Conservation (phyloP, 2,888 invertebrate genomes). For the Blastobasis adustella region DNA sequence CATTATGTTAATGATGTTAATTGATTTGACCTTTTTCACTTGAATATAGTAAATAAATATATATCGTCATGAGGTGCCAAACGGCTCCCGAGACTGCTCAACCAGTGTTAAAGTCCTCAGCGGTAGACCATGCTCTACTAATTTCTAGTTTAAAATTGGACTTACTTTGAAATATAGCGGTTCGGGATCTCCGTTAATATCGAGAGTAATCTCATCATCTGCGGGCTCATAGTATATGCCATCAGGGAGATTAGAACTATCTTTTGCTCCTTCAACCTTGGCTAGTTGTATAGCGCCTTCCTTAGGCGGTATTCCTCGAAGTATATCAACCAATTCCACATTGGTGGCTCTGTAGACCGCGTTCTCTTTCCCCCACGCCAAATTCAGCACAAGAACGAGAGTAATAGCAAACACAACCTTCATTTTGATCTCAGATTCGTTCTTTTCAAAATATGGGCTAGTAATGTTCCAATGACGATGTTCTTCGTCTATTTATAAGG, state of each 20-base stretch:
- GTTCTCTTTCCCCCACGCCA: conserved; percentile 20
- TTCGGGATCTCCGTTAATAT: conserved; percentile 5
- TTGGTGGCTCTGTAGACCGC: conserved; percentile 25
- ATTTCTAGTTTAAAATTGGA: neutral
- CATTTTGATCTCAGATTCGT: conserved; percentile 13
- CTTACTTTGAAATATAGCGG: conserved; percentile 24
- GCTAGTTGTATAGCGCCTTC: conserved; percentile 18
- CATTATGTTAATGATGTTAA: too few relatives aligned
- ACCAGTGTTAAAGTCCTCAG: too few relatives aligned
- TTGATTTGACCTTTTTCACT: too few relatives aligned
- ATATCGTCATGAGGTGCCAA: too few relatives aligned
- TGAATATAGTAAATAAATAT: too few relatives aligned
- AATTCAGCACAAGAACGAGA: conserved; percentile 15
- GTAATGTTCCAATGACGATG: conserved; percentile 23
- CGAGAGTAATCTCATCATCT: conserved; percentile 19
- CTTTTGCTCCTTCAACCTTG: conserved; percentile 23
- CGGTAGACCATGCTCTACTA: too few relatives aligned
- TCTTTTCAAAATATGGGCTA: too few relatives aligned
- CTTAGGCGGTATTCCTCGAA: conserved; percentile 25
- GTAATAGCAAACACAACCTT: conserved; percentile 2
- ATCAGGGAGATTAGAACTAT: conserved; percentile 21
- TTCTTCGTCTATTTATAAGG: conserved; percentile 28
- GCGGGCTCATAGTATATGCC: conserved; percentile 39
- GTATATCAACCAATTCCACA: conserved; percentile 25
- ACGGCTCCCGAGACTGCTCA: too few relatives aligned